These are phyloP conservation scores for Caenorhabditis macrosperma DNA, from an alignment of 2,888 invertebrate genomes.

Conservation along the genomic window DNA sequence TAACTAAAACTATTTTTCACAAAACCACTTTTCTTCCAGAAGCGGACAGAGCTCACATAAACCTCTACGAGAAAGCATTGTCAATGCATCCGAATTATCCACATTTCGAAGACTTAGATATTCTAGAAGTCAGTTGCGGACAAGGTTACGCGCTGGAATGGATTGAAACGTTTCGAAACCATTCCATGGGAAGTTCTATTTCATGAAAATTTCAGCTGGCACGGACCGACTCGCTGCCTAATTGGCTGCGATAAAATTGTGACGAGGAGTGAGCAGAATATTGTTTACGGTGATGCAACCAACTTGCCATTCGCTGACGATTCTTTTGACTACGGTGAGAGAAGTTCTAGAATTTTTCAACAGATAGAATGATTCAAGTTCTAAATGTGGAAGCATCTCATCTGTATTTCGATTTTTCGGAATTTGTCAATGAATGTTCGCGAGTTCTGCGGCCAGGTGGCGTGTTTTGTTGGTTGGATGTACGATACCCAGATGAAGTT, in stretches of 20 bases:
- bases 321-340: slow-evolving; percentile 42
- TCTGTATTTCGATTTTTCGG: slow-evolving; percentile 63
- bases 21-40: too few relatives aligned
- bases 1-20: background rate
- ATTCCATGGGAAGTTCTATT: too few relatives aligned
- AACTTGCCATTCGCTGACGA: slow-evolving; percentile 60
- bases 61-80: slow-evolving; percentile 74
- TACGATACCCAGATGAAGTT: slow-evolving; percentile 68
- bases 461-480: slow-evolving; percentile 71
- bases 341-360: background rate
- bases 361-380: slow-evolving; percentile 46
- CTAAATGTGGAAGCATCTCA: slow-evolving; percentile 75
- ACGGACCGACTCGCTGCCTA: slow-evolving; percentile 59
- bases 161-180: slow-evolving; percentile 71
- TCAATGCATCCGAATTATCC: slow-evolving; percentile 70
- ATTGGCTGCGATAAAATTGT: slow-evolving; percentile 66
- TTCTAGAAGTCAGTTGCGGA: slow-evolving; percentile 77
- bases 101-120: slow-evolving; percentile 48
- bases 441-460: slow-evolving; percentile 69
- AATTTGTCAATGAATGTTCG: slow-evolving; percentile 68
- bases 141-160: slow-evolving; percentile 71
- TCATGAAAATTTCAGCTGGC: slow-evolving; percentile 61
- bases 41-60: slow-evolving; percentile 59
- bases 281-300: slow-evolving; percentile 66
- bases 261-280: slow-evolving; percentile 15